phyloP scores from a whole-genome alignment of 2,888 invertebrate genomes.

The Volucella inanis region DNA sequence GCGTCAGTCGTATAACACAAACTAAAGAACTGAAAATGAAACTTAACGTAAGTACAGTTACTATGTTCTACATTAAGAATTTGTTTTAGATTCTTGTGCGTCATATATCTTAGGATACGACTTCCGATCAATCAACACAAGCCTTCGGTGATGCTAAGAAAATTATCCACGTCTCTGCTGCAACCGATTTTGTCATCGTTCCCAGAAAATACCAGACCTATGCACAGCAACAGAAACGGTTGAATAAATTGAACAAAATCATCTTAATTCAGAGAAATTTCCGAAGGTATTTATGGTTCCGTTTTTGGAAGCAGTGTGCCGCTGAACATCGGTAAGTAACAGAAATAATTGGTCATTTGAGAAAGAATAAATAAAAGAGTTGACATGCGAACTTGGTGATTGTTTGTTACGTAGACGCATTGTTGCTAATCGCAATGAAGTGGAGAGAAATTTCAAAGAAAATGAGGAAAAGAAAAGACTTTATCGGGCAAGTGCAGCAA shows the following conservation, averaged over 20 bases:
- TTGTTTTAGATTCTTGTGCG: neutral
- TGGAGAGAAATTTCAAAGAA: constrained; percentile 78
- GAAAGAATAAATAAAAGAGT: constrained; percentile 46
- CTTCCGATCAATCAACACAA: constrained; percentile 81
- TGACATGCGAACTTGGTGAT: constrained; percentile 29
- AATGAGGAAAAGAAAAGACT: constrained; percentile 80
- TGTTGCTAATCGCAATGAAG: constrained; percentile 82
- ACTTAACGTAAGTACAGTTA: constrained; percentile 81
- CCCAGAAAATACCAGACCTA: constrained; percentile 87
- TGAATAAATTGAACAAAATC: constrained; percentile 85
- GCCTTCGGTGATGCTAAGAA: constrained; percentile 81
- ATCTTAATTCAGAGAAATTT: constrained; percentile 86
- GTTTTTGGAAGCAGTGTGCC: constrained; percentile 84
- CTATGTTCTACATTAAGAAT: too few relatives aligned
- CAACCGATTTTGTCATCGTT: constrained; percentile 86
- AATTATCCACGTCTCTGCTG: constrained; percentile 84
- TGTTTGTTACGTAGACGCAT: constrained; percentile 79
- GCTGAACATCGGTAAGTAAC: constrained; percentile 83
- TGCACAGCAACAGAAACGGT: constrained; percentile 85
- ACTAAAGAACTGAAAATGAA: constrained; percentile 83
- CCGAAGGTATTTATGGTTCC: constrained; percentile 82
- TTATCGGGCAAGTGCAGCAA: constrained; percentile 86
- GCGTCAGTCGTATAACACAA: constrained; percentile 86
- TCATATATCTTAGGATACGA: constrained; percentile 78
- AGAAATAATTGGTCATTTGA: neutral